Percentiles rank a stretch among this genome's conserved stretches.
Evolutionary conservation across 2,113 vertebrate genomes (phyloP).

Genomic region (Speoplatyrhinus poulsoni): DNA sequence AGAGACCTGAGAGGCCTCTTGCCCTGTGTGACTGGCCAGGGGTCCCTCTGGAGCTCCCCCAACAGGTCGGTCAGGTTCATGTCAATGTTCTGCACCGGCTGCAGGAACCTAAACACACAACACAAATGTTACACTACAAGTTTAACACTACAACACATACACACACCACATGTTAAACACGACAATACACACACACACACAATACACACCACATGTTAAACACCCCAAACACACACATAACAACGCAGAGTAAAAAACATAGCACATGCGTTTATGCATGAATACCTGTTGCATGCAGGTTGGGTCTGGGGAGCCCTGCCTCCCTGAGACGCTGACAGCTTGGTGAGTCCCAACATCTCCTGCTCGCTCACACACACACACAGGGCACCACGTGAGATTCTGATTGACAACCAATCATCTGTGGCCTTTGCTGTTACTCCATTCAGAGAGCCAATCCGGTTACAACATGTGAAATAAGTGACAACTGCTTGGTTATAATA

Average conservation of each 20-base stretch:
- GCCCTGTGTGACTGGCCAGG: conserved; percentile 95
- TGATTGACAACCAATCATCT: background rate
- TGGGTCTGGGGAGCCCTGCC: conserved; percentile 85
- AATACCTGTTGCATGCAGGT: conserved; percentile 91
- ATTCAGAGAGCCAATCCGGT: too few species aligned
- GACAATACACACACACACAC: too few species aligned
- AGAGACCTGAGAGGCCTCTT: conserved; percentile 92
- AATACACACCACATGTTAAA: background rate
- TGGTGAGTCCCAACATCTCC: conserved; percentile 95
- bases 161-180: too few species aligned
- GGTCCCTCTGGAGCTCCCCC: conserved; percentile 94
- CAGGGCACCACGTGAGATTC: background rate
- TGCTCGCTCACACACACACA: conserved; percentile 50
- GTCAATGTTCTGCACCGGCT: conserved; percentile 96
- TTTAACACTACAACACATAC: background rate
- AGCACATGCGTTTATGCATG: too few species aligned
- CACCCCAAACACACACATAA: background rate
- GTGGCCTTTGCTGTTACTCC: background rate
- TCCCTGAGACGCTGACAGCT: conserved; percentile 84
- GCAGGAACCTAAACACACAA: conserved; percentile 83
- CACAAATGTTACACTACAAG: background rate
- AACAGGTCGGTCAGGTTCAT: conserved; percentile 98
- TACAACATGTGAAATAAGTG: too few species aligned
- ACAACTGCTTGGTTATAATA: too few species aligned
- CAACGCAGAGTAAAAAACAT: too few species aligned